Evolutionary conservation across 2,113 vertebrate genomes (phyloP).

Genomic region (Zapornia atra): DNA sequence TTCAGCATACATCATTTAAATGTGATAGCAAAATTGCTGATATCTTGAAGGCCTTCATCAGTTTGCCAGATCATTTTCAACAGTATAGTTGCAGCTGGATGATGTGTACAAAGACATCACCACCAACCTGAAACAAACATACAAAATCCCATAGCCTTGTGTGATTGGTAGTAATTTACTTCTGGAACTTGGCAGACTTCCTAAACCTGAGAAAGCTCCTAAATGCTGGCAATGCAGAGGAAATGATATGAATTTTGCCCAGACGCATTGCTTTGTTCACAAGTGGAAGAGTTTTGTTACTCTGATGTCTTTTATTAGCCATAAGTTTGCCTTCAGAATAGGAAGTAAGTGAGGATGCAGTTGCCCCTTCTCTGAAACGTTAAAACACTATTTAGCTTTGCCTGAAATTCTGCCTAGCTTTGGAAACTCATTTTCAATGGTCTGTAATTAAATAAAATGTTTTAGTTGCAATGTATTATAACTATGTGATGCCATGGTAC

Average conservation of each 20-base stretch:
- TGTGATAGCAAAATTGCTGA: not conserved
- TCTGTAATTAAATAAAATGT: slow-evolving; percentile 18
- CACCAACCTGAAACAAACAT: not conserved
- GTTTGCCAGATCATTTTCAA: not conserved
- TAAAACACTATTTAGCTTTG: not conserved
- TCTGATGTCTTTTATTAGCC: not conserved
- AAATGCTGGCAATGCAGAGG: not conserved
- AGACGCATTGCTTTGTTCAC: not conserved
- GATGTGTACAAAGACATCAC: not conserved
- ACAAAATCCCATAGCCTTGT: not conserved
- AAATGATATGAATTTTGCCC: not conserved
- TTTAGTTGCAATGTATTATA: not conserved
- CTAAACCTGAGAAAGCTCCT: not conserved
- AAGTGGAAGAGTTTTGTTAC: not conserved
- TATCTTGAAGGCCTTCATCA: not conserved
- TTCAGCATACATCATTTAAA: not conserved
- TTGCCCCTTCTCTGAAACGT: not conserved
- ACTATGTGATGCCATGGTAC: not conserved
- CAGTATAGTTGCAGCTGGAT: not conserved
- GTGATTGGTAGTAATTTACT: not conserved
- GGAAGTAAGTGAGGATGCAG: not conserved
- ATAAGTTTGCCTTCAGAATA: not conserved
- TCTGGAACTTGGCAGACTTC: not conserved
- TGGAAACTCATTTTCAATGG: not conserved
- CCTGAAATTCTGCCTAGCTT: slow-evolving; percentile 2